Evolutionary conservation across 2,797 vertebrate genomes (phyloP), one percentile per base, ranked within the genome.

Genomic region (Ctenopoma kingsleyae): DNA sequence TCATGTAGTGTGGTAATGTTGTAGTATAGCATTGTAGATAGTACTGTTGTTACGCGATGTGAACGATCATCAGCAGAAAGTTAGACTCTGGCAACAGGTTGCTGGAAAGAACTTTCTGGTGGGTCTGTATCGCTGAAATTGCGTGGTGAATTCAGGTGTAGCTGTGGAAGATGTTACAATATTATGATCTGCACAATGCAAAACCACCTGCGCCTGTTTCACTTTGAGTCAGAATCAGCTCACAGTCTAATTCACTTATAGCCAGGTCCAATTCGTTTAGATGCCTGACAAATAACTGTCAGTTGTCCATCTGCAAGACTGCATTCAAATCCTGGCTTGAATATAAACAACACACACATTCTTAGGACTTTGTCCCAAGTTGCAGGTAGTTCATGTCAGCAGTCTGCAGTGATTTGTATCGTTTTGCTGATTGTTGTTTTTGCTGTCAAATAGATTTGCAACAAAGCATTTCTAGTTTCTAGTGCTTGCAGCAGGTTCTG

Each of bases 21-120:
- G 35, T 3, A 35, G 32, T 3, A 1, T 4, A 11, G 35, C 3
- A 16, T 3, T 16, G 25, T 7, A 32, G 6, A 32, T 20, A 46
- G 22, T 48, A 6, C 5, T 16, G 41, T 25, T 52, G 46, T 56
- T 22, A 40, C 20, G 50, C 9, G 22, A 44, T 16, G 43, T 9
- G 46, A 67, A 25, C 20, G 19, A 61, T 40, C 62, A 6, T 43
- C 63, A 48, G 19, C 43, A 58, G 25, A 62, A 76, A 83, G 68
- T 80, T 73, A 12, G 53, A 68, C 36, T 7, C 44, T 17, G 22
- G 70, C 83, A 87, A 88, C 84, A 89, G 73, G 88, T 85, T 74
- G 68, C 52, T 55, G 8, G 7, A 23, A 19, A 7, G 15, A 78
- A 80, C 69, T 78, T 85, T 63, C 19, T 47, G 16, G 1, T 53